phyloP scores from a whole-genome alignment of 2,113 vertebrate species.

The Triplophysa tibetana region DNA sequence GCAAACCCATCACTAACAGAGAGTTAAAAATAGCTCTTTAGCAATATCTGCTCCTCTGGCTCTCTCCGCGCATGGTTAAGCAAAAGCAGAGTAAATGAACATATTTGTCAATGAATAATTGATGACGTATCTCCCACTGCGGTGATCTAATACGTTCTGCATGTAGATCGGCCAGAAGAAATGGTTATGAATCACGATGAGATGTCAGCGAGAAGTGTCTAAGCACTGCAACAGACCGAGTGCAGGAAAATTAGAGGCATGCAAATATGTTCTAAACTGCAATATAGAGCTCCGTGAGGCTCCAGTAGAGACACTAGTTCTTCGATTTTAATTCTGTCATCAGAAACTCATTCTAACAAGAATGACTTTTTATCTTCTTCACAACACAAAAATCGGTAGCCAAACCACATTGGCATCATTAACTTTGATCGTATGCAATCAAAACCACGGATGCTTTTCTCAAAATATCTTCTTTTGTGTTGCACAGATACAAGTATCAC shows the following conservation, averaged over 20 bases:
- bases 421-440: too few relatives aligned
- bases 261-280: background rate
- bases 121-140: slow-evolving; percentile 41
- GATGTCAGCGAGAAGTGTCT: background rate
- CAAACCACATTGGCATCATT: too few relatives aligned
- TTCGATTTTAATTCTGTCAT: too few relatives aligned
- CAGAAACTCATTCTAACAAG: too few relatives aligned
- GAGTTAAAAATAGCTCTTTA: slow-evolving; percentile 38
- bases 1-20: slow-evolving; percentile 34
- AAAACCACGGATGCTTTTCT: too few relatives aligned
- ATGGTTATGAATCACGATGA: slow-evolving; percentile 9
- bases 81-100: slow-evolving; percentile 47
- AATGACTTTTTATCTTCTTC: too few relatives aligned
- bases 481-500: too few relatives aligned
- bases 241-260: background rate
- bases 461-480: too few relatives aligned
- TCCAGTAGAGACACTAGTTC: too few relatives aligned
- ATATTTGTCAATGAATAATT: slow-evolving; percentile 56
- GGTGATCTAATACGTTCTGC: slow-evolving; percentile 13
- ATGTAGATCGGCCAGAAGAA: slow-evolving; percentile 12
- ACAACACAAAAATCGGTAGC: too few relatives aligned
- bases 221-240: background rate
- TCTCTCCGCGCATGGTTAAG: slow-evolving; percentile 24
- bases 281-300: background rate
- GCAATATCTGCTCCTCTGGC: slow-evolving; percentile 18